These are phyloP conservation scores for Drosophila heteroneura DNA, from an alignment of 2,888 invertebrate species.

Conservation along the genomic window DNA sequence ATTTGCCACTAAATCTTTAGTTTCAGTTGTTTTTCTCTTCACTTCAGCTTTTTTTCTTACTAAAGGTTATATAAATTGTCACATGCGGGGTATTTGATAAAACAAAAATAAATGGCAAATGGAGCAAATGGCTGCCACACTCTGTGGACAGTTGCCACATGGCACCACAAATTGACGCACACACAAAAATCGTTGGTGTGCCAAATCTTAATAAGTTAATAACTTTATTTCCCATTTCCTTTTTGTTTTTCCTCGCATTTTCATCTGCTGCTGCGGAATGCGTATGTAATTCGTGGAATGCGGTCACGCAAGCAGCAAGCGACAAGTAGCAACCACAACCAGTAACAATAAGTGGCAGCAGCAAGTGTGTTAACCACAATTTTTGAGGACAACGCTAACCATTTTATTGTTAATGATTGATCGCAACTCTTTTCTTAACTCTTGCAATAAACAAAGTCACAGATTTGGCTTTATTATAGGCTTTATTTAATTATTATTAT, in stretches of 20 bases:
- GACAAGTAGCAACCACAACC: conserved; percentile 21
- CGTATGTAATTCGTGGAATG: conserved; percentile 56
- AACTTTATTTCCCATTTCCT: conserved; percentile 47
- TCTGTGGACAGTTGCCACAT: conserved; percentile 17
- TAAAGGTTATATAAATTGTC: conserved; percentile 69
- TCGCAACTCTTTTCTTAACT: conserved; percentile 2
- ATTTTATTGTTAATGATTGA: conserved; percentile 5
- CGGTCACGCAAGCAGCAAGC: conserved; percentile 45
- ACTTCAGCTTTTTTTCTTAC: conserved; percentile 8
- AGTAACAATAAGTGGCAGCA: conserved; percentile 19
- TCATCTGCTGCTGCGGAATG: conserved; percentile 26
- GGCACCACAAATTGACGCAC: conserved; percentile 1
- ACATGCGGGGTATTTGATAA: background rate
- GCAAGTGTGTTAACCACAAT: conserved; percentile 27
- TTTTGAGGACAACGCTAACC: conserved; percentile 29
- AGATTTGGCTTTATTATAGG: background rate
- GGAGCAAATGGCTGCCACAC: conserved; percentile 16
- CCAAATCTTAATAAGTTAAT: conserved; percentile 58
- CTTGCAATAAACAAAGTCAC: background rate
- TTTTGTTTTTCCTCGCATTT: conserved; percentile 5
- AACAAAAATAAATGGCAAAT: background rate
- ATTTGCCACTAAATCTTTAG: conserved; percentile 63
- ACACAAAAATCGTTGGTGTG: conserved; percentile 31
- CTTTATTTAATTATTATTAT: background rate
- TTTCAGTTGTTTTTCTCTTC: conserved; percentile 29